phyloP scores from a whole-genome alignment of 2,797 vertebrate genomes.

The Hapalemur alaotrensis region DNA sequence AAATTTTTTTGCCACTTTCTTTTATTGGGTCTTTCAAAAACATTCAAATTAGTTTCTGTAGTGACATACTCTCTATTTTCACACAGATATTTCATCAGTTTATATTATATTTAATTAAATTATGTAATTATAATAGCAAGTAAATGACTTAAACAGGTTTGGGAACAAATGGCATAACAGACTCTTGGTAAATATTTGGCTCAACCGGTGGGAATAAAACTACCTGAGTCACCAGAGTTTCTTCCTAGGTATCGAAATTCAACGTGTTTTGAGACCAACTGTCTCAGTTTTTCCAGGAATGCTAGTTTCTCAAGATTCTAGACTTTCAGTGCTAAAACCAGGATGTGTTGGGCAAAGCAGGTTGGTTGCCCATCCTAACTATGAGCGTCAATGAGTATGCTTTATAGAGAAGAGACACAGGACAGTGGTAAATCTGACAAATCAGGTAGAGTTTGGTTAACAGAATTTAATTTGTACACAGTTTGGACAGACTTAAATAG shows the following conservation, averaged over 20 bases:
- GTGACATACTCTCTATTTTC: constrained; percentile 22
- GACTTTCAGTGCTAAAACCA: background rate
- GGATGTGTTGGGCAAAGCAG: background rate
- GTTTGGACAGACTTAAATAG: too few relatives aligned
- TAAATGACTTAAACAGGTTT: constrained; percentile 46
- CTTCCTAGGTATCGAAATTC: background rate
- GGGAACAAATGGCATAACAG: constrained; percentile 7
- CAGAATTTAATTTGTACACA: background rate
- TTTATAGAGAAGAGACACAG: background rate
- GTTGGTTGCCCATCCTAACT: background rate
- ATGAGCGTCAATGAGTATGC: background rate
- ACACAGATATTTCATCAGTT: constrained; percentile 1
- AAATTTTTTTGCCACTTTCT: background rate
- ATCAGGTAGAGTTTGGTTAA: background rate
- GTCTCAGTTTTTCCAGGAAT: background rate
- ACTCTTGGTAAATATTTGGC: constrained; percentile 3
- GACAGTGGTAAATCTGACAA: background rate
- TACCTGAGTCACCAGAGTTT: background rate
- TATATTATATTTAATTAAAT: constrained; percentile 37
- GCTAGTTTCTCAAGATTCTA: background rate
- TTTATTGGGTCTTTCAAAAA: constrained; percentile 2
- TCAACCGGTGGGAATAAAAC: background rate
- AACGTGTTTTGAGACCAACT: background rate
- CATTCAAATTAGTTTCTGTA: constrained; percentile 29
- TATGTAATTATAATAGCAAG: constrained; percentile 45